Evolutionary conservation across 2,888 invertebrate genomes (phyloP).

Genomic region (Parnassius orleans): DNA sequence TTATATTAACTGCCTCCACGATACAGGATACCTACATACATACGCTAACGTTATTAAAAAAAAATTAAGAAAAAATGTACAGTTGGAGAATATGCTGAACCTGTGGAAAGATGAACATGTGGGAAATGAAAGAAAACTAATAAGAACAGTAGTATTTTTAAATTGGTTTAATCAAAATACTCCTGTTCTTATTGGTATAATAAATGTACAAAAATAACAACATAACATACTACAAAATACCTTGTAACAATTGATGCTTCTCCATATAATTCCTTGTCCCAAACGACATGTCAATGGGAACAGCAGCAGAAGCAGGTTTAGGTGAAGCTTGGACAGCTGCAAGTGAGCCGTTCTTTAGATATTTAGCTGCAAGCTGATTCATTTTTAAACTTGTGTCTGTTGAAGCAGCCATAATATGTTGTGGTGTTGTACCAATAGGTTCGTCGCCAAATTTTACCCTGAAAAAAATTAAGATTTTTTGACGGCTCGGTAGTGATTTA

Average conservation of each 20-base stretch:
- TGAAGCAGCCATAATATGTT: slow-evolving; percentile 40
- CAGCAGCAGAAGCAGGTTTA: slow-evolving; percentile 33
- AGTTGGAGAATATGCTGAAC: no score
- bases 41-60: no score
- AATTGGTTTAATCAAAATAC: no score
- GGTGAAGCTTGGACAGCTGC: slow-evolving; percentile 32
- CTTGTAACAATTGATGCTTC: slow-evolving; percentile 82
- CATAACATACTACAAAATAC: slow-evolving; percentile 37
- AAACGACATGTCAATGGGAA: slow-evolving; percentile 83
- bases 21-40: no score
- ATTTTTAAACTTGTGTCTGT: slow-evolving; percentile 74
- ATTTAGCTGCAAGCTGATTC: slow-evolving; percentile 75
- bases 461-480: slow-evolving; percentile 23
- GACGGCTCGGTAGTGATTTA: no score
- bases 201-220: no score
- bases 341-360: slow-evolving; percentile 47
- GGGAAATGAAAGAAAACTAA: no score
- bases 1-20: no score
- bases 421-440: slow-evolving; percentile 51
- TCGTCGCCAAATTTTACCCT: slow-evolving; percentile 76
- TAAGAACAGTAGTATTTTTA: no score
- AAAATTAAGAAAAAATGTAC: no score
- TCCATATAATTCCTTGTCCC: slow-evolving; percentile 87
- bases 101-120: no score
- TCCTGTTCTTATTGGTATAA: no score